Percentiles rank a stretch among this genome's conserved stretches.
Evolutionary conservation across 35 echinoderm and acorn worm genomes (phyloP).

Genomic region (Nesometra sesokonis): DNA sequence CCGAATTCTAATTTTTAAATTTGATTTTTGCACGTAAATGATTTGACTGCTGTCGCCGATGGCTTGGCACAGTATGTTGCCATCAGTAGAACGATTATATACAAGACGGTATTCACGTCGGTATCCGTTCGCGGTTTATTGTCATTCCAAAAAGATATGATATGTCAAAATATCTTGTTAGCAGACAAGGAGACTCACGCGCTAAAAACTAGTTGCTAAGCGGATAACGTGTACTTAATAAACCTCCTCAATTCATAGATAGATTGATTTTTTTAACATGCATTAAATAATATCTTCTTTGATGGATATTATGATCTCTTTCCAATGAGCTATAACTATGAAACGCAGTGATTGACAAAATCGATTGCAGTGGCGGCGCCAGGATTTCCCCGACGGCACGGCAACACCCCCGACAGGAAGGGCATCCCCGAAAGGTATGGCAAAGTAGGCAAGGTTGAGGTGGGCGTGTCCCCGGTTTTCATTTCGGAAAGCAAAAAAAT

Average conservation of each 20-base stretch:
- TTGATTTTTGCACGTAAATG: neutral
- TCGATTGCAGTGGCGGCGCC: too few relatives aligned
- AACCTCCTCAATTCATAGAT: too few relatives aligned
- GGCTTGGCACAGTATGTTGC: neutral
- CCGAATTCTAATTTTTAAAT: neutral
- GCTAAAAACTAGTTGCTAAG: neutral
- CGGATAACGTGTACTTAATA: neutral
- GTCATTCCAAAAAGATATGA: neutral
- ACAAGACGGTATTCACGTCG: neutral
- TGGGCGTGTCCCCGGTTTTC: too few relatives aligned
- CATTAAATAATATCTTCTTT: too few relatives aligned
- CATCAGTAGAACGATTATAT: neutral
- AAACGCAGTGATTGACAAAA: too few relatives aligned
- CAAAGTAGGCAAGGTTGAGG: too few relatives aligned
- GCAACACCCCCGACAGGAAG: too few relatives aligned
- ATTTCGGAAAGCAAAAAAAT: neutral
- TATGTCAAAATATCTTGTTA: neutral
- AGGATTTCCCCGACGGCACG: too few relatives aligned
- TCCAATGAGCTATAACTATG: too few relatives aligned
- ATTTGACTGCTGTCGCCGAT: neutral
- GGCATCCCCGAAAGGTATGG: too few relatives aligned
- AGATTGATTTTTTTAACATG: neutral
- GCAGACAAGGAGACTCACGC: neutral
- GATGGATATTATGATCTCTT: too few relatives aligned
- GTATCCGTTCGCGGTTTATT: neutral